These are phyloP conservation scores for Lipotes vexillifer DNA, from an alignment of 2,113 vertebrate genomes.

Conservation along the genomic window DNA sequence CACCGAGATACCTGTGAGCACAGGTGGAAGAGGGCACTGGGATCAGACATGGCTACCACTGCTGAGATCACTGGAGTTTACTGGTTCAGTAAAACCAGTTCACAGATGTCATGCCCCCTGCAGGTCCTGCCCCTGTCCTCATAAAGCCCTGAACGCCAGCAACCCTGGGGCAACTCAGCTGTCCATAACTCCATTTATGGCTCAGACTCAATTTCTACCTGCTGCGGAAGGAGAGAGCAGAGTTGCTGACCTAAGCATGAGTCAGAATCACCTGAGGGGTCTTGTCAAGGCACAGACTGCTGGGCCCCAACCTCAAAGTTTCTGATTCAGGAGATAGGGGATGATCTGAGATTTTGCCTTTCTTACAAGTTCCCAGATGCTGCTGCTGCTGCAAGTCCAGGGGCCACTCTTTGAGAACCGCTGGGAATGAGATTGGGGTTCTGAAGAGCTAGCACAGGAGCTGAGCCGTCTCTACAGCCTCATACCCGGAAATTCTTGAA, in stretches of 20 bases:
- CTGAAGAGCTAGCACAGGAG: not conserved
- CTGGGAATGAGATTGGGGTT: too few relatives aligned
- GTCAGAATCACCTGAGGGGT: not conserved
- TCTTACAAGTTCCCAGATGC: not conserved
- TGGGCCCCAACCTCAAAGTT: not conserved
- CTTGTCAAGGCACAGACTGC: not conserved
- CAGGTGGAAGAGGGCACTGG: not conserved
- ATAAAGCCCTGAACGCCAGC: not conserved
- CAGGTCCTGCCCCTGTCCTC: not conserved
- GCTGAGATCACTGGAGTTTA: not conserved
- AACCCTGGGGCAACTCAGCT: too few relatives aligned
- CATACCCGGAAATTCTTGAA: constrained; percentile 81
- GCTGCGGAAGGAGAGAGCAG: not conserved
- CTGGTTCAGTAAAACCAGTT: not conserved
- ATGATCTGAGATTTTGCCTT: not conserved
- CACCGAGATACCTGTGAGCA: not conserved
- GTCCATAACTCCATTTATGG: not conserved
- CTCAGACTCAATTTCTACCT: not conserved
- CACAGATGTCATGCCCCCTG: not conserved
- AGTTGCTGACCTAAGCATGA: not conserved
- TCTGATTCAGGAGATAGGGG: not conserved
- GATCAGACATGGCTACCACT: not conserved
- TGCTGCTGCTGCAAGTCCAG: too few relatives aligned
- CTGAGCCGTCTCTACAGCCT: not conserved
- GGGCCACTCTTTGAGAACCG: not conserved